Evolutionary conservation across 1,140 invertebrate genomes (phyloP).

Genomic region (Pseudomyrmex gracilis): DNA sequence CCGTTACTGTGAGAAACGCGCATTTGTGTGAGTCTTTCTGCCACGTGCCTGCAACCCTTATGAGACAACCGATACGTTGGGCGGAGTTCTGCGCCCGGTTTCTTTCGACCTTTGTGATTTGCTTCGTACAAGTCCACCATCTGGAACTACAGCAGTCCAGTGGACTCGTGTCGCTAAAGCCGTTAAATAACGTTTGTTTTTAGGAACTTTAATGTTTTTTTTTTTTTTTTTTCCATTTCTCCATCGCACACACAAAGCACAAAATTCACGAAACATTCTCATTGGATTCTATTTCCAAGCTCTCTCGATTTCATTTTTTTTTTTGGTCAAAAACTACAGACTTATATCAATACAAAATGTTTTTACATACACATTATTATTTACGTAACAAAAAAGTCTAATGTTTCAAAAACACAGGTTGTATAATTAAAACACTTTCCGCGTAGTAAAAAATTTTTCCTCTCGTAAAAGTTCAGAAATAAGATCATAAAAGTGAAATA

Average conservation of each 20-base stretch:
- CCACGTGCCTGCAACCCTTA: slow-evolving; percentile 80
- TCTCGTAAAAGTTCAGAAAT: background rate
- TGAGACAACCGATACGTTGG: slow-evolving; percentile 78
- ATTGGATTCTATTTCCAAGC: background rate
- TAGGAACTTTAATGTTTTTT: slow-evolving; percentile 37
- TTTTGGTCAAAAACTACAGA: background rate
- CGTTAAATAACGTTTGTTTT: slow-evolving; percentile 59
- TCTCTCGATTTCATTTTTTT: background rate
- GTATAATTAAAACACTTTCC: background rate
- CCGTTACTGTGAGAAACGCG: slow-evolving; percentile 29
- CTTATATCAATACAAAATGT: background rate
- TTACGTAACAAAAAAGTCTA: background rate
- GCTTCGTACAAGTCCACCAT: slow-evolving; percentile 70
- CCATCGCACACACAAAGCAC: background rate
- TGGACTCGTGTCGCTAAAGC: slow-evolving; percentile 60
- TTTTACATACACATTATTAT: background rate
- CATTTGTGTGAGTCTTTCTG: slow-evolving; percentile 60
- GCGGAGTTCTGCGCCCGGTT: slow-evolving; percentile 77
- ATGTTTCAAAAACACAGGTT: too few species aligned
- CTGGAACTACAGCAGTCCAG: slow-evolving; percentile 76
- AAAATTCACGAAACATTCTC: background rate
- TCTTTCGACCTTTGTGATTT: slow-evolving; percentile 73
- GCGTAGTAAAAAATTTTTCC: background rate
- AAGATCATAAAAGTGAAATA: background rate
- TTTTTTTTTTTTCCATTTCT: slow-evolving; percentile 11